These are phyloP conservation scores for Coremacera marginata DNA, from an alignment of 2,888 invertebrate species.

Conservation along the genomic window DNA sequence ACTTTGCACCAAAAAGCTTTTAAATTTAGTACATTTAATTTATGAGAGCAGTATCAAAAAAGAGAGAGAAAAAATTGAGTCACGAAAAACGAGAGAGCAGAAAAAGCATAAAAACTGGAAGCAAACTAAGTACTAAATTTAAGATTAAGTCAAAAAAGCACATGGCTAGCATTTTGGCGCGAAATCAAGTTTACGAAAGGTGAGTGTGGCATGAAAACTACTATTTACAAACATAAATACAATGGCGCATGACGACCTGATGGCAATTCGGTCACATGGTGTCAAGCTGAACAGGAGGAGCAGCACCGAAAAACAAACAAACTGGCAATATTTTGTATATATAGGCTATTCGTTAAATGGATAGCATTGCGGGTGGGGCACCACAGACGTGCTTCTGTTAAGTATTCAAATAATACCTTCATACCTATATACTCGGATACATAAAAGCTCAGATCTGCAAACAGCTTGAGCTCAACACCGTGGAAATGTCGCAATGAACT, in stretches of 20 bases:
- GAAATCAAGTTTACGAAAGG: not conserved
- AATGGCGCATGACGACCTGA: not conserved
- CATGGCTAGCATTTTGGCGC: conserved; percentile 19
- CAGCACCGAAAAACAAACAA: too few relatives aligned
- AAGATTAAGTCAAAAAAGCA: not conserved
- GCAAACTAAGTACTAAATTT: not conserved
- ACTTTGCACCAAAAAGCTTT: not conserved
- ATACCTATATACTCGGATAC: too few relatives aligned
- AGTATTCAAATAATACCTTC: too few relatives aligned
- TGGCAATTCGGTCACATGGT: too few relatives aligned
- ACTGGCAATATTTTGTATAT: too few relatives aligned
- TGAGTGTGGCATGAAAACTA: not conserved
- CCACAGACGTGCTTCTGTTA: too few relatives aligned
- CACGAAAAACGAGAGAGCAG: not conserved
- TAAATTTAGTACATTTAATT: not conserved
- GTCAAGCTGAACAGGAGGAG: too few relatives aligned
- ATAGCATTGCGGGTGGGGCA: too few relatives aligned
- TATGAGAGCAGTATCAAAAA: not conserved
- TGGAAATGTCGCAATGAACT: too few relatives aligned
- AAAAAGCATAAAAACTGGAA: not conserved
- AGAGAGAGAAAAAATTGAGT: not conserved
- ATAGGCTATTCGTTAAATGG: too few relatives aligned
- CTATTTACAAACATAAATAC: not conserved
- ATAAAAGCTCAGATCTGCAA: too few relatives aligned
- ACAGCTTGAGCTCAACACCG: too few relatives aligned